Evolutionary conservation across 1,140 invertebrate genomes (phyloP), one percentile per base, ranked within the genome.

Genomic region (Drosophila gunungcola): DNA sequence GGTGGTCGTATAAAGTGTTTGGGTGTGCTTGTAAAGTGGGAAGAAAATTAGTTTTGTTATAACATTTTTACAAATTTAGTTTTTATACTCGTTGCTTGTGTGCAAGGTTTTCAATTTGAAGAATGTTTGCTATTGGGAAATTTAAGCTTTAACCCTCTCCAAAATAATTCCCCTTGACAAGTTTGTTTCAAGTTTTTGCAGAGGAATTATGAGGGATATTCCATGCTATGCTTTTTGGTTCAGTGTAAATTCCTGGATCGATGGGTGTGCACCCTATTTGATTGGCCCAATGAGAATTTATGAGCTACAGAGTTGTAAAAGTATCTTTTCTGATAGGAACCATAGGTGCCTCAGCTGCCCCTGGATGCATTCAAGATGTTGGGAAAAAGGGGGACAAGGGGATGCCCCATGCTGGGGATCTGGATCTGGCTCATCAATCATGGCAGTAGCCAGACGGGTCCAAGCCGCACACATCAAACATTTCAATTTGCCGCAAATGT

Each of bases 401-500:
- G n/a, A 58, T 63, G 61, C 39, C 32, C 55, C 56, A 6, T 32
- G 36, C 42, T 16, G 42, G 36, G 64, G 64, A 70, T 69, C 51
- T 38, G 43, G 64, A 70, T 69, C 51, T 38, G 43, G 64, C 36
- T 70, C 68, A 72, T 72, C 68, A 72, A 72, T 72, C 68, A 72
- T 72, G 52, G 38, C 64, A 53, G 64, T 61, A 64, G 61, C 61
- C 61, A 32, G 43, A 48, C 41, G 21, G 39, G n/a, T 29, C 48
- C 51, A 25, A 46, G 64, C 45, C 64, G 61, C 45, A 52, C 64
- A 42, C 63, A 68, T 68, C 64, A 68, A 72, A 70, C 68, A 70
- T 72, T 72, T 72, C 65, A 72, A 70, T 69, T 70, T 68, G 67
- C 67, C 51, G 67, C 67, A 70, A 72, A 72, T 72, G 64, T 70